Base-by-base conservation (phyloP, 37 sponge, comb jelly and placozoan species). In the Beroe forskalii region DNA sequence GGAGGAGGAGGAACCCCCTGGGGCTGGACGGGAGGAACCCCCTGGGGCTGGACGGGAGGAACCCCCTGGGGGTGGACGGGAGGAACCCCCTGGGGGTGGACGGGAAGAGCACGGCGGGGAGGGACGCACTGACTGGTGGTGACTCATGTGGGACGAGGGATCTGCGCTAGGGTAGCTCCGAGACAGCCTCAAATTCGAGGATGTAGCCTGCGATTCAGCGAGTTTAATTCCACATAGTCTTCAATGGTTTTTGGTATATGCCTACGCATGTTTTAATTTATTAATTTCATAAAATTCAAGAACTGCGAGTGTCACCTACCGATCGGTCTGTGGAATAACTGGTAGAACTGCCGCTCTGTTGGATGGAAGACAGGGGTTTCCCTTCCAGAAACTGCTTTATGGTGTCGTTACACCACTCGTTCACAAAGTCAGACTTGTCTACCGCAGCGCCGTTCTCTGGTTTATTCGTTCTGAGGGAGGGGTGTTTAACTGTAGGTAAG, bases 351-450 rank as follows among this genome's bases (percentile, higher is more conserved):
- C 40, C 35, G 55, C 24, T 43, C 23, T 35, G 44, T 30, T 80
- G 86, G 3, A 80, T 80, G 9, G 44, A 44, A 44, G 86, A 22
- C 38, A 80, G 44, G 30, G 86, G 55, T 80, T 80, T 80, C 14
- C 86, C 86, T 19, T 44, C 55, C 2, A 80, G 86, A 48, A 80
- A 80, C 55, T 80, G 86, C 27, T 44, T 41, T 43, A 80, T 80
- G 0, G 86, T 27, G 86, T 80, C 86, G 31, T 44, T 80, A 80
- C 86, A 80, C 86, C 86, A 80, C 86, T 80, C 86, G n/a, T 23
- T 44, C 8, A 80, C 86, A 80, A 80, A 80, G 28, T 80, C 86
- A n/a, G 86, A 80, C 30, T 80, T 80, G 35, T 80, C 86, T 0
- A 80, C 44, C 3, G 86, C 72, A 33, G 72, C 4, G 17, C 32